Evolutionary conservation across 2,888 invertebrate species (phyloP).

Genomic region (Nymphalis urticae): DNA sequence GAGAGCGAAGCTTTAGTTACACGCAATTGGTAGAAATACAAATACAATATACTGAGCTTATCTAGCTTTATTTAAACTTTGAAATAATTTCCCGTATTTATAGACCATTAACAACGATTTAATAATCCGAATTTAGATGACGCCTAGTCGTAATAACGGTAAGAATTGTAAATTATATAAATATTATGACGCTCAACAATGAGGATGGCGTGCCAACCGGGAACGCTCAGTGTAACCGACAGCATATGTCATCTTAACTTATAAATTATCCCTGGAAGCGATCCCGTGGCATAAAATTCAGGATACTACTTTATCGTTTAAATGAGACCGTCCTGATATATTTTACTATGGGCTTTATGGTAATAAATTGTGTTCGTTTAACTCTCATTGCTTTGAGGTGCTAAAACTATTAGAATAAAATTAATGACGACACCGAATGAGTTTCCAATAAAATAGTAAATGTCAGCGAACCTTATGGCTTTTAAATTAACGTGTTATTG

Average conservation of each 20-base stretch:
- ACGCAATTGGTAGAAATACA: no score
- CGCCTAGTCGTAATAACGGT: conserved; percentile 26
- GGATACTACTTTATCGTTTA: conserved; percentile 11
- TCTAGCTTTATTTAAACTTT: conserved; percentile 8
- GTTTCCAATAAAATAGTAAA: conserved; percentile 3
- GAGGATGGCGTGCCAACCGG: conserved; percentile 32
- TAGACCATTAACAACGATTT: conserved; percentile 34
- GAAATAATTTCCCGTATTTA: conserved; percentile 31
- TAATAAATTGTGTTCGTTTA: conserved; percentile 26
- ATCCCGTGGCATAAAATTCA: conserved; percentile 36
- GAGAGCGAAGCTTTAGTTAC: no score
- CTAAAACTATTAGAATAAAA: conserved; percentile 21
- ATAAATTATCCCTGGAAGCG: conserved; percentile 41
- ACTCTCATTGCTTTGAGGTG: conserved; percentile 17
- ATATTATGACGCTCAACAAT: conserved; percentile 42
- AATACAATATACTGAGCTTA: conserved; percentile 3
- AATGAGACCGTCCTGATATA: not conserved
- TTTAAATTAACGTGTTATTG: conserved; percentile 4
- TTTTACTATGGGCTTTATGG: conserved; percentile 8
- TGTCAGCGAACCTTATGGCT: conserved; percentile 4
- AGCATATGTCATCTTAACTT: conserved; percentile 35
- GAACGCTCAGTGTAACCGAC: conserved; percentile 31
- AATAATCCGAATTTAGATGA: conserved; percentile 38
- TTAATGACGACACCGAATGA: conserved; percentile 14
- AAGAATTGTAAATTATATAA: conserved; percentile 35